Base-by-base conservation (phyloP, 2,797 vertebrate species). In the Labeo calbasu region DNA sequence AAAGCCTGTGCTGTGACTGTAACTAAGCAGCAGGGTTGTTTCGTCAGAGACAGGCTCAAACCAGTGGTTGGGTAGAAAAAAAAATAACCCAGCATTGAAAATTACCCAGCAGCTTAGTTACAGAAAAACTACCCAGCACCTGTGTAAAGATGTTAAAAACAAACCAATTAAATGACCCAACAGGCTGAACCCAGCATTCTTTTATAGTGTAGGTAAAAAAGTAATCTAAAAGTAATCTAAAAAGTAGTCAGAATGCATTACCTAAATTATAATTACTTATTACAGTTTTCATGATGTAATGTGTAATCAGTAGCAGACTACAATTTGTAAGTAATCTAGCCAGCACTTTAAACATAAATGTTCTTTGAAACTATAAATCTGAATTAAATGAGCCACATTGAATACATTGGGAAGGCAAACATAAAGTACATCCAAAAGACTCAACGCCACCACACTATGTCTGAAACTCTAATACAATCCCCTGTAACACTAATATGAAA, bases 401-500 rank as follows among this genome's bases (percentile, higher is more conserved):
- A 28, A 63, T 63, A 28, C 5, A 28, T 15, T 63, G 61, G 5
- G 6, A 28, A 63, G 8, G 61, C 25, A 15, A 63, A 28, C 25
- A 28, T 28, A 63, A 25, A 63, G 61, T 25, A 28, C 25, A 28
- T 63, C 13, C 61, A 63, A 63, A 63, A 63, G 61, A 63, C 61
- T 63, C 61, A 59, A 59, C 55, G 3, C 13, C 61, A 28, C 5
- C 61, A 28, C 5, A 28, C 61, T 63, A 8, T 28, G 61, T 28
- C 61, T 28, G 13, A 63, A 63, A 63, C 13, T 28, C 59, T 63
- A 15, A 63, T 15, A 92, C 88, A 91, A 77, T 87, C 83, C 90
- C 89, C 90, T 87, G 94, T 94, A 94, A 92, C 89, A 91, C 93
- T 94, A 93, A 94, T 93, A 93, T 88, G 91, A 94, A 95, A 95